These are phyloP conservation scores for Epirrita christyi DNA, from an alignment of 2,888 invertebrate genomes.

Conservation along the genomic window DNA sequence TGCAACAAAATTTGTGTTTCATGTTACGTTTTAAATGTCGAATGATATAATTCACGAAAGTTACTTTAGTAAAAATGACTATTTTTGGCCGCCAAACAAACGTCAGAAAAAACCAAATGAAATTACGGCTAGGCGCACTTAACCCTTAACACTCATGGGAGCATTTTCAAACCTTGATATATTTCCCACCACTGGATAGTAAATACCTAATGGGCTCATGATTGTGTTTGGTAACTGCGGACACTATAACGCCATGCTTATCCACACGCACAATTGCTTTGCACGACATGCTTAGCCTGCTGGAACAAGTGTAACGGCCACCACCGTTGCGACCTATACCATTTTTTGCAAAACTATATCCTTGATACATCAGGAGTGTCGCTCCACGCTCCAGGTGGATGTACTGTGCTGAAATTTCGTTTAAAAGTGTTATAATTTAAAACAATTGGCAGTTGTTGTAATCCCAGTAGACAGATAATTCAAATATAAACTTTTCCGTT, in stretches of 20 bases:
- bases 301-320: constrained; percentile 14
- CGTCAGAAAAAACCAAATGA: no score
- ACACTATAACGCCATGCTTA: background rate
- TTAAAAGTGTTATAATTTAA: background rate
- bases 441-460: no score
- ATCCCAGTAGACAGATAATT: no score
- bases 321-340: background rate
- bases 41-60: no score
- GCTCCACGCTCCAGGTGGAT: constrained; percentile 20
- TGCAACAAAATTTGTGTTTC: no score
- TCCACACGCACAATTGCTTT: constrained; percentile 7
- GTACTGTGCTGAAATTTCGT: constrained; percentile 10
- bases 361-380: constrained; percentile 20
- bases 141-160: no score
- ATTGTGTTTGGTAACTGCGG: background rate
- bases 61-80: no score
- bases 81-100: no score
- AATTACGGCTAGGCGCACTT: no score
- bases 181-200: background rate
- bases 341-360: constrained; percentile 22
- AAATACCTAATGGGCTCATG: constrained; percentile 19
- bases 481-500: no score
- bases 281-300: constrained; percentile 6
- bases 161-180: background rate
- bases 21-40: no score